Conservation (phyloP, 1,140 invertebrate genomes). For the Polyergus mexicanus region DNA sequence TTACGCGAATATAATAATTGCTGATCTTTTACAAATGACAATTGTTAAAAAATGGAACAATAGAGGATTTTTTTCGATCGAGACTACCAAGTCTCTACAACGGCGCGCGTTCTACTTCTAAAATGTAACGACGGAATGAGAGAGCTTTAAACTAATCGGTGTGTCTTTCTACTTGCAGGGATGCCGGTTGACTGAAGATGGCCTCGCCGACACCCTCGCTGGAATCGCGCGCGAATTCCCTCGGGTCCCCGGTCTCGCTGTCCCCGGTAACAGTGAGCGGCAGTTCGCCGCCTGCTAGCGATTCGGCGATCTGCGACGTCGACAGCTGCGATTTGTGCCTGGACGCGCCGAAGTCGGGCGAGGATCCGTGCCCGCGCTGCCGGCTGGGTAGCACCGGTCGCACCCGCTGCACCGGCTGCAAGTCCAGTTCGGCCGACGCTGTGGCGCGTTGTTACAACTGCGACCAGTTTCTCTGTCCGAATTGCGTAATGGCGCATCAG, state of each 20-base stretch:
- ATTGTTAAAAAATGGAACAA: too few relatives aligned
- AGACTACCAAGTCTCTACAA: background rate
- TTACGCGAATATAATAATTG: background rate
- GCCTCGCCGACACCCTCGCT: slow-evolving; percentile 95
- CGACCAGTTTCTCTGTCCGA: slow-evolving; percentile 97
- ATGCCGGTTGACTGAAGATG: slow-evolving; percentile 91
- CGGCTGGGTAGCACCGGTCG: slow-evolving; percentile 86
- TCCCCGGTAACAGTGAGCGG: slow-evolving; percentile 93
- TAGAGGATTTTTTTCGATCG: background rate
- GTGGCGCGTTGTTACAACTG: slow-evolving; percentile 98
- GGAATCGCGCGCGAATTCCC: slow-evolving; percentile 96
- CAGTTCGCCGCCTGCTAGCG: slow-evolving; percentile 93
- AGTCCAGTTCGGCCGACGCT: slow-evolving; percentile 93
- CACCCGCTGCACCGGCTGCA: slow-evolving; percentile 94
- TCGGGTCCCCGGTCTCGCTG: slow-evolving; percentile 91
- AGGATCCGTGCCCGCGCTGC: slow-evolving; percentile 94
- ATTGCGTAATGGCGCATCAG: slow-evolving; percentile 99
- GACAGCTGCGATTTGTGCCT: slow-evolving; percentile 93
- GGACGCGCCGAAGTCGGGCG: slow-evolving; percentile 92
- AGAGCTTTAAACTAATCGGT: background rate
- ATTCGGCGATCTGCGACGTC: slow-evolving; percentile 93
- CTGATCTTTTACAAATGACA: background rate
- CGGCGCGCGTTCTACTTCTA: too few relatives aligned
- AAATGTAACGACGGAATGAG: background rate
- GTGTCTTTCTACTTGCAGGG: slow-evolving; percentile 85